These are phyloP conservation scores for Eupeodes corollae DNA, from an alignment of 1,140 invertebrate genomes.

Conservation along the genomic window DNA sequence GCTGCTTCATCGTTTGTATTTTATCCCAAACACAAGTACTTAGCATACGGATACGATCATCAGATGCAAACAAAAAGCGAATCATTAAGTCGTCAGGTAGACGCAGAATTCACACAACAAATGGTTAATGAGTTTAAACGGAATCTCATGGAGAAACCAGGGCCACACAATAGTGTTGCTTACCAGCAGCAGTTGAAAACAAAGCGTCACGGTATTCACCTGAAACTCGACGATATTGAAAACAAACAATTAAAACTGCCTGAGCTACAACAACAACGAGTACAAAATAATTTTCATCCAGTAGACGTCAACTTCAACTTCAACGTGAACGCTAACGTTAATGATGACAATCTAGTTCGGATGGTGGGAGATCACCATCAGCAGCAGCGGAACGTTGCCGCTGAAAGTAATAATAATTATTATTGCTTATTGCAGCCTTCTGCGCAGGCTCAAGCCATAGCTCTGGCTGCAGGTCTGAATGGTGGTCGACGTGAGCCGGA, in stretches of 20 bases:
- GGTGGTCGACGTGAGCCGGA: background rate
- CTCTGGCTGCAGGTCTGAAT: background rate
- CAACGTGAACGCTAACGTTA: background rate
- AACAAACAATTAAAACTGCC: too few relatives aligned
- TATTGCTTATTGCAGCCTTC: background rate
- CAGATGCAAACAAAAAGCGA: too few relatives aligned
- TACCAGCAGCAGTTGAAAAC: background rate
- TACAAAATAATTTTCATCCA: background rate
- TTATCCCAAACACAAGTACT: too few relatives aligned
- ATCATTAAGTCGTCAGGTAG: background rate
- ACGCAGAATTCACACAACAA: background rate
- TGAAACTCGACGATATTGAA: constrained; percentile 1
- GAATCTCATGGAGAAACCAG: constrained; percentile 4
- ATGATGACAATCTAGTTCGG: background rate
- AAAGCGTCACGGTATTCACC: constrained; percentile 4
- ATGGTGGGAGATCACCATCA: too few relatives aligned
- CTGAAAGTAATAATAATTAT: too few relatives aligned
- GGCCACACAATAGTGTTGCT: background rate
- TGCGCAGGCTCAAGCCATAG: background rate
- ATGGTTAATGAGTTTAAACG: constrained; percentile 9
- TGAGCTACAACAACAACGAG: too few relatives aligned
- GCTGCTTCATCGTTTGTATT: too few relatives aligned
- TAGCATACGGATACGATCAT: too few relatives aligned
- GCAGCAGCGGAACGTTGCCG: background rate
- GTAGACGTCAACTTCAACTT: background rate